Evolutionary conservation across 1,140 invertebrate species (phyloP).

Genomic region (Neodiprion lecontei): DNA sequence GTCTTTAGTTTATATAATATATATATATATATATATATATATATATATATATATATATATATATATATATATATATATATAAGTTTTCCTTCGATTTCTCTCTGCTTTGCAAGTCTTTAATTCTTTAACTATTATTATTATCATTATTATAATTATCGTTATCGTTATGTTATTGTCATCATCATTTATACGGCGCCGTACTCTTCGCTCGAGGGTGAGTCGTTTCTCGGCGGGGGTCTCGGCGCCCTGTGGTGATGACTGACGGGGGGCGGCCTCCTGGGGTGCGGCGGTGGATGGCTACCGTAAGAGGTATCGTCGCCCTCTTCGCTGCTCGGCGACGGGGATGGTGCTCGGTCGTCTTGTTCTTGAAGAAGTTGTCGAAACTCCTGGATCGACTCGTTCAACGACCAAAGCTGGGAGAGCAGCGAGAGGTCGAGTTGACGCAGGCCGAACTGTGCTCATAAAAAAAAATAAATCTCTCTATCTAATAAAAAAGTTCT

Average conservation of each 20-base stretch:
- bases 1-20: no score
- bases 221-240: slow-evolving; percentile 53
- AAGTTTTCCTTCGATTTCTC: no score
- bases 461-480: slow-evolving; percentile 41
- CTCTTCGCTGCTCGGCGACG: slow-evolving; percentile 70
- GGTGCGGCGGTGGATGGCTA: slow-evolving; percentile 47
- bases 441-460: slow-evolving; percentile 75
- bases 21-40: no score
- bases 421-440: slow-evolving; percentile 85
- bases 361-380: slow-evolving; percentile 76
- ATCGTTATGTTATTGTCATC: no score
- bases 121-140: no score
- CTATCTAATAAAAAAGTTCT: no score
- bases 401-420: slow-evolving; percentile 86
- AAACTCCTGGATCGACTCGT: slow-evolving; percentile 88
- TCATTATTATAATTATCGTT: no score
- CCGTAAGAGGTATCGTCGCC: slow-evolving; percentile 63
- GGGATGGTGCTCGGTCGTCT: slow-evolving; percentile 67
- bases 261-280: slow-evolving; percentile 47
- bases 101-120: no score
- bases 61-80: no score
- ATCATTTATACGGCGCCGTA: slow-evolving; percentile 55
- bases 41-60: no score
- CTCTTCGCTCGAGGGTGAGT: slow-evolving; percentile 60
- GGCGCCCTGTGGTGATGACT: slow-evolving; percentile 49